Evolutionary conservation across 2,113 vertebrate genomes (phyloP).

Genomic region (Pachycephala philippinensis): DNA sequence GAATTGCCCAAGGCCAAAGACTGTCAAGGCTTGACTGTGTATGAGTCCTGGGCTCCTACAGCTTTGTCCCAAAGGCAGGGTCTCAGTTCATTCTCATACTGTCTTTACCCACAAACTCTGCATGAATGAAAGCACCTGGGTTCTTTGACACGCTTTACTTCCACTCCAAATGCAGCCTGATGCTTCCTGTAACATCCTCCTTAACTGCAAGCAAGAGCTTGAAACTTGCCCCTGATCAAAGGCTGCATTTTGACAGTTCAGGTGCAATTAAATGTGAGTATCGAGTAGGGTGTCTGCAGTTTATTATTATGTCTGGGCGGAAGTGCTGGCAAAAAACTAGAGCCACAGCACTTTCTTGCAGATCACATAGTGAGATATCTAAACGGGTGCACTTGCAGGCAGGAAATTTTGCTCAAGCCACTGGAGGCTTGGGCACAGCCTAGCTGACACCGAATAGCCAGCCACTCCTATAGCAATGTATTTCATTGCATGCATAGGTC

Average conservation of each 20-base stretch:
- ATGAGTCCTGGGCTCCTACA: not conserved
- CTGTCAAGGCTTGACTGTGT: not conserved
- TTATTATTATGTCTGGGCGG: not conserved
- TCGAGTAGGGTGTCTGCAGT: not conserved
- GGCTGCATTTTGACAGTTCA: conserved; percentile 6
- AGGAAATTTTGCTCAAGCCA: not conserved
- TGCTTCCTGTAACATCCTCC: not conserved
- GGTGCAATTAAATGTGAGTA: conserved; percentile 8
- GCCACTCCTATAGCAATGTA: not conserved
- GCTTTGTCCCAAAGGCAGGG: not conserved
- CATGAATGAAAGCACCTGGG: not conserved
- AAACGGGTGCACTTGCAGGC: not conserved
- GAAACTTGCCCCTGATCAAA: not conserved
- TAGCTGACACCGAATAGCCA: not conserved
- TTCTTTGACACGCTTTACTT: not conserved
- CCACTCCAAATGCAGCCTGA: not conserved
- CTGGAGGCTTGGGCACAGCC: not conserved
- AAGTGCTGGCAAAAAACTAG: not conserved
- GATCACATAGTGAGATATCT: not conserved
- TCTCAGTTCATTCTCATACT: not conserved
- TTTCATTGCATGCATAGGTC: not conserved
- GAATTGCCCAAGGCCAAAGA: not conserved
- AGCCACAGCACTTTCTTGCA: not conserved
- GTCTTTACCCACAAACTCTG: not conserved
- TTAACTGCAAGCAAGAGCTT: conserved; percentile 21